These are phyloP conservation scores for Pasiphila rectangulata DNA, from an alignment of 2,888 invertebrate genomes.

Conservation along the genomic window DNA sequence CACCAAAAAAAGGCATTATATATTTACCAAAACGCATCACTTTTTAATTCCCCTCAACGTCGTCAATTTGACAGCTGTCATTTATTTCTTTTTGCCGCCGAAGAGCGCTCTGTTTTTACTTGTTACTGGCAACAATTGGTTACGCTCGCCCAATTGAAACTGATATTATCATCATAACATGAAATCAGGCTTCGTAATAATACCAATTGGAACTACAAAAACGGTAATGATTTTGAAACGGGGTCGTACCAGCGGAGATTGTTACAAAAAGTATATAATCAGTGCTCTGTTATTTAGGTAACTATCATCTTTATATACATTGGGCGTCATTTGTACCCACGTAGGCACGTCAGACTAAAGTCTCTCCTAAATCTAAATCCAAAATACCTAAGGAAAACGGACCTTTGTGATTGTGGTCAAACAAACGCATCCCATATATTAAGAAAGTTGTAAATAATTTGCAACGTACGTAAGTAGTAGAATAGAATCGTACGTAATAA, in stretches of 20 bases:
- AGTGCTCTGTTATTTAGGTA: background rate
- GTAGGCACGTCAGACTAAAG: too few relatives aligned
- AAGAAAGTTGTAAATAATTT: too few relatives aligned
- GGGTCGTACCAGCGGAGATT: constrained; percentile 20
- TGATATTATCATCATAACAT: constrained; percentile 49
- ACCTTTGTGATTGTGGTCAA: too few relatives aligned
- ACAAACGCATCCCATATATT: too few relatives aligned
- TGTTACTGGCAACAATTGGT: constrained; percentile 29
- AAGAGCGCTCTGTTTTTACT: constrained; percentile 13
- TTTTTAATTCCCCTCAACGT: constrained; percentile 14
- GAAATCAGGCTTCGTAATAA: constrained; percentile 40
- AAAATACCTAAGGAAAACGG: too few relatives aligned
- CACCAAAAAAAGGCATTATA: constrained; percentile 5
- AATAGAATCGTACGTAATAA: background rate
- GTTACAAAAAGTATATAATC: background rate
- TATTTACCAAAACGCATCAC: constrained; percentile 18
- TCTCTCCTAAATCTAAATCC: too few relatives aligned
- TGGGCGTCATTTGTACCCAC: too few relatives aligned
- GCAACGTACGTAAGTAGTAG: background rate
- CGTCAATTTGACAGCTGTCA: constrained; percentile 35
- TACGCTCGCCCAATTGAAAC: constrained; percentile 49
- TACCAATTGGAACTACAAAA: constrained; percentile 32
- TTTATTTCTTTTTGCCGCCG: constrained; percentile 19
- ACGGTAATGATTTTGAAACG: constrained; percentile 32
- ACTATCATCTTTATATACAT: too few relatives aligned